A percentile compares a stretch with the other conserved stretches of the same genome.
Conservation (phyloP, 2,888 invertebrate genomes). For the Sthenelais limicola region DNA sequence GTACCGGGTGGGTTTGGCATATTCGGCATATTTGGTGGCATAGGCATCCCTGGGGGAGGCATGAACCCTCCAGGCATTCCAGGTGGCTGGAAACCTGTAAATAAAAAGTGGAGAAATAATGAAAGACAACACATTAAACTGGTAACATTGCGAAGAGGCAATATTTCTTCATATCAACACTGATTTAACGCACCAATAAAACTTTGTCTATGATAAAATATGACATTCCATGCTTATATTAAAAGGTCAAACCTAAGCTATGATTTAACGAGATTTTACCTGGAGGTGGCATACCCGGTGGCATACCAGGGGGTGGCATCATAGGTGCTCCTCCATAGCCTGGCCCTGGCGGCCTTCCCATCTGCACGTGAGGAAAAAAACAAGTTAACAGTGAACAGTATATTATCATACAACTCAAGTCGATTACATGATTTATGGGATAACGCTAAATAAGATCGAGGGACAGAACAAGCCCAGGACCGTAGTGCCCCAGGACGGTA, state of each 20-base stretch:
- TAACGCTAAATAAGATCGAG: too few relatives aligned
- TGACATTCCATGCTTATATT: too few relatives aligned
- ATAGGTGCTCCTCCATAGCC: conserved; percentile 26
- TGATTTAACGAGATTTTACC: background rate
- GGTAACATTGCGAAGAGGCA: too few relatives aligned
- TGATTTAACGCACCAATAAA: too few relatives aligned
- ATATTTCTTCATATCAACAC: too few relatives aligned
- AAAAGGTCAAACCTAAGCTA: background rate
- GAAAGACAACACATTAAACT: too few relatives aligned
- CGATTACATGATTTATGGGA: too few relatives aligned
- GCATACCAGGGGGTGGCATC: conserved; percentile 39
- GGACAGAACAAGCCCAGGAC: too few relatives aligned
- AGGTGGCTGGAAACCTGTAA: conserved; percentile 28
- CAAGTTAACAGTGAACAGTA: too few relatives aligned
- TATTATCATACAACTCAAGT: too few relatives aligned
- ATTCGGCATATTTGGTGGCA: conserved; percentile 23
- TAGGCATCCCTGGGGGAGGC: conserved; percentile 29
- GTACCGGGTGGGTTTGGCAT: conserved; percentile 23
- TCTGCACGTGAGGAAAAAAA: background rate
- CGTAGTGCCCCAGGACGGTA: too few relatives aligned
- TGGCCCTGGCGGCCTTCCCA: conserved; percentile 22
- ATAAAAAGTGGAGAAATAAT: background rate
- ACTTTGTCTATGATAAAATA: too few relatives aligned
- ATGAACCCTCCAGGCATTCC: conserved; percentile 28
- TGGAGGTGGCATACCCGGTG: conserved; percentile 35